Percentiles rank a stretch among this genome's conserved stretches.
phyloP scores from a whole-genome alignment of 2,113 vertebrate species.

The Campylomormyrus numenius region DNA sequence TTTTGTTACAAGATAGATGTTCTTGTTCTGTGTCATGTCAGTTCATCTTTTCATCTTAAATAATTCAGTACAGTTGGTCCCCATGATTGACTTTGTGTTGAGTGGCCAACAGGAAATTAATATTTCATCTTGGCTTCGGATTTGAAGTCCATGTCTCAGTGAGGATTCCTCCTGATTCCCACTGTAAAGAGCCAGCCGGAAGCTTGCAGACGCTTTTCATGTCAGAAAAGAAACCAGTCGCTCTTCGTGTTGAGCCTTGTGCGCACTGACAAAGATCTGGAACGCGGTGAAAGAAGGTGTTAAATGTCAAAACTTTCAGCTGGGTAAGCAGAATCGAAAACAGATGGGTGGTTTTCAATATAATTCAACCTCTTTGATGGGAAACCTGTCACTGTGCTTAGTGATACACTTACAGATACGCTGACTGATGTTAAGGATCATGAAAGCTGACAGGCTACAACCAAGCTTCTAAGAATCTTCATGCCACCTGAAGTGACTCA shows the following conservation, averaged over 20 bases:
- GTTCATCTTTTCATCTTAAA: conserved; percentile 24
- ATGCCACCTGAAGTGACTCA: not conserved
- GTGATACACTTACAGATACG: not conserved
- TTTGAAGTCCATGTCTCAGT: conserved; percentile 23
- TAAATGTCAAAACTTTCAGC: not conserved
- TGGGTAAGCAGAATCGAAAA: not conserved
- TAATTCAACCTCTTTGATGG: not conserved
- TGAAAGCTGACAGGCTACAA: not conserved
- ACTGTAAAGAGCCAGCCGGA: not conserved
- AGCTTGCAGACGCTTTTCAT: not conserved
- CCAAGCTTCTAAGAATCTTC: not conserved
- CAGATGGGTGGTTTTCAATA: not conserved
- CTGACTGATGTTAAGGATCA: not conserved
- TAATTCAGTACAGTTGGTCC: conserved; percentile 29
- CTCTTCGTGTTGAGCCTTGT: not conserved
- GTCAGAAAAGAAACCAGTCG: not conserved
- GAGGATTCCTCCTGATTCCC: conserved; percentile 12
- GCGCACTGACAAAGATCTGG: not conserved
- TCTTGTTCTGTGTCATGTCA: conserved; percentile 4
- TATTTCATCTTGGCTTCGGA: conserved; percentile 33
- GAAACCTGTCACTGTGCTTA: not conserved
- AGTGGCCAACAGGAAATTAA: conserved; percentile 27
- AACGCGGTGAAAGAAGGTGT: not conserved
- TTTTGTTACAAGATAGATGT: not conserved
- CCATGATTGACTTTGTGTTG: conserved; percentile 27